Percentiles rank a stretch among this genome's conserved stretches.
These are phyloP conservation scores for Microcebus murinus DNA, from an alignment of 2,113 vertebrate species.

Conservation along the genomic window DNA sequence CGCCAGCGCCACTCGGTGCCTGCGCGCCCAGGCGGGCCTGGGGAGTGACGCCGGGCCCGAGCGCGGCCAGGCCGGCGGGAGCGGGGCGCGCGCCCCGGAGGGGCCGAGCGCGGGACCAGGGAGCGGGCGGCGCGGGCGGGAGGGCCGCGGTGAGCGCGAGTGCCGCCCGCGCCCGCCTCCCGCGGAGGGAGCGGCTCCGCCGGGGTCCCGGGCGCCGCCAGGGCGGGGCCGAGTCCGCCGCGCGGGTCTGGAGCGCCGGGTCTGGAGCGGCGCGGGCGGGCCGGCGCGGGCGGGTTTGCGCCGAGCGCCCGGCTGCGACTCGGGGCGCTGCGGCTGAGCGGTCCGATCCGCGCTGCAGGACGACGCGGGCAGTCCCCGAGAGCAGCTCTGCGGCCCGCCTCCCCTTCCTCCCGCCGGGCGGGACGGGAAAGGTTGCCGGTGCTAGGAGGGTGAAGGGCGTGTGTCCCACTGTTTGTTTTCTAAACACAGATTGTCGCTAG, in stretches of 20 bases:
- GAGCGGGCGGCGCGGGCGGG: too few species aligned
- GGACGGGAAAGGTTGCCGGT: constrained; percentile 14
- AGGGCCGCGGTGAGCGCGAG: background rate
- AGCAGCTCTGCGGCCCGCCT: background rate
- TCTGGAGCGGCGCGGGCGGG: too few species aligned
- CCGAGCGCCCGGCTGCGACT: too few species aligned
- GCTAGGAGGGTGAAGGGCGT: constrained; percentile 34
- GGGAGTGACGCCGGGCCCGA: background rate
- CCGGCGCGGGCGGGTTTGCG: background rate
- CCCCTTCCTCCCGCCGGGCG: background rate
- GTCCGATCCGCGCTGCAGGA: background rate
- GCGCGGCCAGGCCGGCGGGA: too few species aligned
- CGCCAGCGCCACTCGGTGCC: background rate
- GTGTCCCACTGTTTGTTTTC: constrained; percentile 59
- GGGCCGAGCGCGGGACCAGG: background rate
- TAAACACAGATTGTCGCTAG: constrained; percentile 77
- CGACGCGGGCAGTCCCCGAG: too few species aligned
- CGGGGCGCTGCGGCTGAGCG: too few species aligned
- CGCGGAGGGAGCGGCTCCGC: background rate
- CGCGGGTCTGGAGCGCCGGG: background rate
- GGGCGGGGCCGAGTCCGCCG: background rate
- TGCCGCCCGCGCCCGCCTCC: background rate
- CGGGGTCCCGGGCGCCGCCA: rapidly evolving
- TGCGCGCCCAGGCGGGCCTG: background rate
- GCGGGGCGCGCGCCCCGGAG: background rate